Evolutionary conservation across 2,797 vertebrate species (phyloP), one percentile per base, ranked within the genome.

Genomic region (Mallotus villosus): DNA sequence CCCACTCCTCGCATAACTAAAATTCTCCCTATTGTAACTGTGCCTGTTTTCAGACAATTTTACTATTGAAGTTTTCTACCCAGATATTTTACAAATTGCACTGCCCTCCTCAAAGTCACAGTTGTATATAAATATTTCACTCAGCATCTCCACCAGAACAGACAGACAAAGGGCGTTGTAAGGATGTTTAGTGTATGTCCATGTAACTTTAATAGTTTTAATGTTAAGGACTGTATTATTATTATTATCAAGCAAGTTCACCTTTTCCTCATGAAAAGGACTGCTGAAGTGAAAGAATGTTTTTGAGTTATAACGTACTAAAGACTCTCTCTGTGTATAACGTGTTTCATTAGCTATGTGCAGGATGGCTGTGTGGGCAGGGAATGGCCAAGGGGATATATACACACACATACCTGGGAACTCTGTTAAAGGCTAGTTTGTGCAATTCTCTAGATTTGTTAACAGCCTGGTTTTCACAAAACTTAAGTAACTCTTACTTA

Each of bases 261-360:
- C 83, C 79, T 79, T 84, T 84, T 82, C 82, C 67, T 37, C 82
- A 71, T 1, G 74, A 84, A 88, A 82, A 86, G 74, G 86, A 85
- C 84, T 82, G 74, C 69, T 82, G 77, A 87, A 86, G 69, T 86
- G 77, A 86, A 88, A 88, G 83, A 91, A 89, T 90, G 88, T 92
- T 83, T 88, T 90, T 84, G 81, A 90, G 82, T 78, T 84, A 72
- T 82, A 80, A 77, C 85, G 77, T 86, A 82, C 83, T 87, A 78
- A 90, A 90, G 82, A 87, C 55, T 63, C 78, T 80, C 81, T 85
- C 87, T 80, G 34, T 89, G 82, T 89, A 83, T 78, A 81, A 58
- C 80, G 75, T 77, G 78, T 81, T 89, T 75, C 79, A 80, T 76
- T 78, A 78, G 82, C 84, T 78, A 83, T 51, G 73, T 70, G 81